Percentiles rank a stretch among this genome's conserved stretches.
Evolutionary conservation across 2,113 vertebrate species (phyloP).

Genomic region (Hyaena hyaena): DNA sequence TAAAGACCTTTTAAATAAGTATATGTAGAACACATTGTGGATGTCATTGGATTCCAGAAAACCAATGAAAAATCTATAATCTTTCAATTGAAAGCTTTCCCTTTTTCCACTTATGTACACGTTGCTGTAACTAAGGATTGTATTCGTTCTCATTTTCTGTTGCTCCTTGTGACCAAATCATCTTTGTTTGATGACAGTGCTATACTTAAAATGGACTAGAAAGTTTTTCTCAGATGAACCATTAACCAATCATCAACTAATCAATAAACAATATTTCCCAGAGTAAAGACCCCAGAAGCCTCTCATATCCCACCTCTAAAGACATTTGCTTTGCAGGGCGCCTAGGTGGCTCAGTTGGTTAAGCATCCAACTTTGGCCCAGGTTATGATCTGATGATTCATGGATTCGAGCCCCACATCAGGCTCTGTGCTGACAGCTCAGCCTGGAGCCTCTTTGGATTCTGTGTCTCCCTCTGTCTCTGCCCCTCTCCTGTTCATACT

Average conservation of each 20-base stretch:
- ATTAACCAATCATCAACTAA: conserved; percentile 71
- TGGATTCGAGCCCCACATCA: no score
- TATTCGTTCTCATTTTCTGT: conserved; percentile 83
- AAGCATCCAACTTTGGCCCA: no score
- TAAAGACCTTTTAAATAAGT: conserved; percentile 84
- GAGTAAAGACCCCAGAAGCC: conserved; percentile 82
- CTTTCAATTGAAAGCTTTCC: conserved; percentile 82
- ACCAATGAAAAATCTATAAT: conserved; percentile 81
- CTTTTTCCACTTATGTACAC: conserved; percentile 81
- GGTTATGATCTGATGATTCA: no score
- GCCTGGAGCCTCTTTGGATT: no score
- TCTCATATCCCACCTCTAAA: conserved; percentile 73
- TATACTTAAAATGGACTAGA: conserved; percentile 83
- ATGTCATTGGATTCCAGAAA: conserved; percentile 83
- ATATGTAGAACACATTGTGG: conserved; percentile 83
- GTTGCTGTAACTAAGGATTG: conserved; percentile 79
- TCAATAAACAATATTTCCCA: conserved; percentile 83
- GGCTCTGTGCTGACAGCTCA: no score
- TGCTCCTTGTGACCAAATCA: conserved; percentile 83
- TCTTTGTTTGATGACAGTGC: conserved; percentile 82
- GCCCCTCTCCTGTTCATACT: no score
- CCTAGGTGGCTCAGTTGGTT: no score
- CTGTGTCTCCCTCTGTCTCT: no score
- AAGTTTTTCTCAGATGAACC: conserved; percentile 83
- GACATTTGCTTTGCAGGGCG: conserved; percentile 70